Percentiles rank a stretch among this genome's conserved stretches.
phyloP scores from a whole-genome alignment of 2,113 vertebrate genomes.

The Crypturellus undulatus region DNA sequence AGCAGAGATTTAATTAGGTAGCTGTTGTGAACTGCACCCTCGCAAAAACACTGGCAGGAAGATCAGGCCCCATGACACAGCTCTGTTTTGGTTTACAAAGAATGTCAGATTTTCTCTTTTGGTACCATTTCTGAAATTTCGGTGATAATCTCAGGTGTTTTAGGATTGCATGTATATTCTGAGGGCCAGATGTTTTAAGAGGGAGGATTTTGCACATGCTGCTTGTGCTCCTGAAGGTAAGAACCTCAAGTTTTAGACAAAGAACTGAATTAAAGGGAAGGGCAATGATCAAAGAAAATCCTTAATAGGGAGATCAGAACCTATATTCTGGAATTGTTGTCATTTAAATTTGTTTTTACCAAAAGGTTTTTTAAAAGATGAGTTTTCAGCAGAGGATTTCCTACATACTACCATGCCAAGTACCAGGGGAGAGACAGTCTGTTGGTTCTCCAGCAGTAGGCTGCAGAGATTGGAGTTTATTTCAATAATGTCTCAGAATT shows the following conservation, averaged over 20 bases:
- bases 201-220: rapidly evolving
- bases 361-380: neutral
- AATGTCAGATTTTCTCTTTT: neutral
- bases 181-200: neutral
- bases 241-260: neutral
- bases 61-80: neutral
- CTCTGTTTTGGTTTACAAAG: neutral
- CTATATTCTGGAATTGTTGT: neutral
- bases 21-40: slow-evolving; percentile 5
- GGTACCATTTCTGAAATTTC: neutral
- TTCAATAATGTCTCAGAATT: neutral
- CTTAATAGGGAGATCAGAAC: neutral
- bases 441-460: neutral
- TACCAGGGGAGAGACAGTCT: neutral
- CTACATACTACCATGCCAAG: neutral
- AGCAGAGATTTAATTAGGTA: slow-evolving; percentile 15
- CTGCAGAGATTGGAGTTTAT: neutral
- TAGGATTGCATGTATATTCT: neutral
- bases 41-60: neutral
- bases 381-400: neutral
- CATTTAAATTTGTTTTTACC: neutral
- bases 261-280: neutral
- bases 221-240: neutral
- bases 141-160: neutral
- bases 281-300: neutral